Evolutionary conservation across 1,140 invertebrate species (phyloP).

Genomic region (Aphelenchoides avenae): DNA sequence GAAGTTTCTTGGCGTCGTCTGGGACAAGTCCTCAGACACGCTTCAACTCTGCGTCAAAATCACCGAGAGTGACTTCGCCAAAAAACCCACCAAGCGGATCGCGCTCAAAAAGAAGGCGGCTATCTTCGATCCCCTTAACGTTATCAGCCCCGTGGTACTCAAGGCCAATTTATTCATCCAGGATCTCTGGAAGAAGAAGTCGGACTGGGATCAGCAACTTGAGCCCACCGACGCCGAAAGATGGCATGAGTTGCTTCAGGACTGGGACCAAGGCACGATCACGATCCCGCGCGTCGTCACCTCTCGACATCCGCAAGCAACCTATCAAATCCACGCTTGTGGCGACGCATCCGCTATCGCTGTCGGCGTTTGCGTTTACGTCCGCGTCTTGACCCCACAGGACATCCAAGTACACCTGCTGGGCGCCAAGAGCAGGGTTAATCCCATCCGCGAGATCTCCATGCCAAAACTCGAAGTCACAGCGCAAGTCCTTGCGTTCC

Average conservation of each 20-base stretch:
- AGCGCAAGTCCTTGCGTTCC: too few relatives aligned
- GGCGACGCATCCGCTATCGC: constrained; percentile 4
- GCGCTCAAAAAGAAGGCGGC: neutral
- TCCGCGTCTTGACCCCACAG: too few relatives aligned
- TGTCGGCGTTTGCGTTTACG: too few relatives aligned
- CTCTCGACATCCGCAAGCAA: neutral
- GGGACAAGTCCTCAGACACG: neutral
- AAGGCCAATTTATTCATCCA: constrained; percentile 10
- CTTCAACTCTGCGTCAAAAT: constrained; percentile 3
- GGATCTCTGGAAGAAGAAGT: constrained; percentile 9
- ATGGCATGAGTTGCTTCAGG: neutral
- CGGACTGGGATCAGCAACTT: too few relatives aligned
- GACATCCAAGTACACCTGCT: too few relatives aligned
- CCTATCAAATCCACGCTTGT: neutral
- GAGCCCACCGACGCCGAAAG: too few relatives aligned
- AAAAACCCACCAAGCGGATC: constrained; percentile 4
- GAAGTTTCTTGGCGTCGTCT: constrained; percentile 6
- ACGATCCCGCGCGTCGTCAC: neutral
- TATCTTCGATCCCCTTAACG: constrained; percentile 9
- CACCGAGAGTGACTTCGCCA: neutral
- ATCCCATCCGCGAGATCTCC: too few relatives aligned
- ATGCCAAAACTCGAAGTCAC: too few relatives aligned
- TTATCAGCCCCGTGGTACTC: constrained; percentile 4
- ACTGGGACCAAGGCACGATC: neutral
- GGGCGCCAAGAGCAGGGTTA: too few relatives aligned